Conservation (phyloP, 2,797 vertebrate species). For the Macroramphosus scolopax region DNA sequence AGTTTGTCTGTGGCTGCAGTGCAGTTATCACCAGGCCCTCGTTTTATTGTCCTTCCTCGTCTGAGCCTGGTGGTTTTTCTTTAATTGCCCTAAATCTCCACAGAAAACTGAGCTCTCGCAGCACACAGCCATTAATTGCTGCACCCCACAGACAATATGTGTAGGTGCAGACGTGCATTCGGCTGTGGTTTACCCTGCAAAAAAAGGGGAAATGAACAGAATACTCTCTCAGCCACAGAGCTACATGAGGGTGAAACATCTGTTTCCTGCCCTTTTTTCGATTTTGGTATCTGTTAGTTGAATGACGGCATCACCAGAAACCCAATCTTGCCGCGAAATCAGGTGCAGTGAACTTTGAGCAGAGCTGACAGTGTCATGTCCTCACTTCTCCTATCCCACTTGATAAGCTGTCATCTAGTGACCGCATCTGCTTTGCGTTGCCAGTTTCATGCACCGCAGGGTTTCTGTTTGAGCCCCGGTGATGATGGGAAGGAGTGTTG, state of each 20-base stretch:
- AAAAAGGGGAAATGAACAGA: too few species aligned
- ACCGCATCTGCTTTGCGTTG: conserved; percentile 71
- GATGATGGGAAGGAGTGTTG: conserved; percentile 60
- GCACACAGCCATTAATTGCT: conserved; percentile 1
- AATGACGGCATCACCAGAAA: not conserved
- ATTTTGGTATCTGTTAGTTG: too few species aligned
- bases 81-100: conserved; percentile 39
- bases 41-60: conserved; percentile 44
- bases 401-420: conserved; percentile 20
- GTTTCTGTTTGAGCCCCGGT: conserved; percentile 61
- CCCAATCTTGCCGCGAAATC: conserved; percentile 4
- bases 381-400: conserved; percentile 30
- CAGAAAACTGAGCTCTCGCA: conserved; percentile 18
- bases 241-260: too few species aligned
- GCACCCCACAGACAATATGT: too few species aligned
- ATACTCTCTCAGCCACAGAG: too few species aligned
- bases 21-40: conserved; percentile 44
- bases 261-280: too few species aligned
- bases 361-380: conserved; percentile 31
- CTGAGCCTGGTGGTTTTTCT: conserved; percentile 33
- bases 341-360: conserved; percentile 13
- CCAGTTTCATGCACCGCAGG: conserved; percentile 56
- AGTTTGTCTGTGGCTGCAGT: conserved; percentile 42
- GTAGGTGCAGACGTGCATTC: too few species aligned
- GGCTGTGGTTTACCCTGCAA: too few species aligned